These are phyloP conservation scores for Aselliscus stoliczkanus DNA, from an alignment of 2,797 vertebrate species.

Conservation along the genomic window DNA sequence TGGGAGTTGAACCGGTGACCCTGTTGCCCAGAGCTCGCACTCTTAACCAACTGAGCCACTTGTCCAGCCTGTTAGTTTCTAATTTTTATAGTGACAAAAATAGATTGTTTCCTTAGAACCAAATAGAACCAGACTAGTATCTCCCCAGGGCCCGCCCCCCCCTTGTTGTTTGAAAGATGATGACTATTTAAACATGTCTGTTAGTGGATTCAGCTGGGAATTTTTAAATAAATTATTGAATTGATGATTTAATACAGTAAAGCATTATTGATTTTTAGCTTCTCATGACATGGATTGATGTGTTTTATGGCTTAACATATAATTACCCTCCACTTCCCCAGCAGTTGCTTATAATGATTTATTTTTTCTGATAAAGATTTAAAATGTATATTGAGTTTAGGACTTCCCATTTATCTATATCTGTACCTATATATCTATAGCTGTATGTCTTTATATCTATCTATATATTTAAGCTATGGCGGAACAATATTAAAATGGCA, in stretches of 20 bases:
- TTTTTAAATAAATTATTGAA: neutral
- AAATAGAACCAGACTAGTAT: neutral
- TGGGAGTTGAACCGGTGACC: no score
- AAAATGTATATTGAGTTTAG: slow-evolving; percentile 14
- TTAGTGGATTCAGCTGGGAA: neutral
- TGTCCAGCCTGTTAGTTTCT: slow-evolving; percentile 27
- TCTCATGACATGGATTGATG: neutral
- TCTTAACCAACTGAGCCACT: no score
- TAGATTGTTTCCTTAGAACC: neutral
- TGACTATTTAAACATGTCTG: neutral
- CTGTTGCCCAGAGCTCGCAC: no score
- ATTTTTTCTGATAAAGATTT: slow-evolving; percentile 10
- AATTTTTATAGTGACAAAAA: slow-evolving; percentile 40
- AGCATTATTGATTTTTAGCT: neutral
- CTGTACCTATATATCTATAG: neutral
- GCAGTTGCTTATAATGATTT: neutral
- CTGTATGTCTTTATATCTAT: neutral
- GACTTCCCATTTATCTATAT: neutral
- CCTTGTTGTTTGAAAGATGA: neutral
- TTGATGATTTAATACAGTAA: slow-evolving; percentile 5
- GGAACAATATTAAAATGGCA: neutral
- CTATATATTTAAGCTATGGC: neutral
- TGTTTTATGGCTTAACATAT: neutral
- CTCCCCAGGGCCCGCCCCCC: neutral
- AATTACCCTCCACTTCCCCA: neutral